Evolutionary conservation across 2,888 invertebrate species (phyloP).

Genomic region (Cinara cedri): DNA sequence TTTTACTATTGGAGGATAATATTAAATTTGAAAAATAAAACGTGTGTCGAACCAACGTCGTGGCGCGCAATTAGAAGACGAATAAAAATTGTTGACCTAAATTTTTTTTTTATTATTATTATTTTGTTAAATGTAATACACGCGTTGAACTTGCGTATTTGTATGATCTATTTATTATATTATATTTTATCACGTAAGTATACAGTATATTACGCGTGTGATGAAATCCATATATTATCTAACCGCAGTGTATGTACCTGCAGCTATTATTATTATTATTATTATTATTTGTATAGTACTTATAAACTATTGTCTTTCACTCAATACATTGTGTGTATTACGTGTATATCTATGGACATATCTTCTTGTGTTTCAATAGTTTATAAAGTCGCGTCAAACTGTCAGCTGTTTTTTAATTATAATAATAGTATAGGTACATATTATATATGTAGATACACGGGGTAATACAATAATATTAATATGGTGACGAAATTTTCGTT

Average conservation of each 20-base stretch:
- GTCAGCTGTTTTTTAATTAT: conserved; percentile 15
- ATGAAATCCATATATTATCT: conserved; percentile 36
- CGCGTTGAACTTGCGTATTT: conserved; percentile 5
- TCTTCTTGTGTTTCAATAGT: background rate
- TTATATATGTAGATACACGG: too few relatives aligned
- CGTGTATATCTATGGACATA: background rate
- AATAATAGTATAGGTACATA: too few relatives aligned
- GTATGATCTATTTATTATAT: background rate
- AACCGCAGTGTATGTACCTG: background rate
- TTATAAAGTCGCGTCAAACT: conserved; percentile 3
- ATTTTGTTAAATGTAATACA: background rate
- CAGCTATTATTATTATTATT: too few relatives aligned
- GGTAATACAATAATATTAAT: too few relatives aligned
- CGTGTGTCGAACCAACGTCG: background rate
- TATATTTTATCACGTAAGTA: too few relatives aligned
- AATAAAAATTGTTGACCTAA: background rate
- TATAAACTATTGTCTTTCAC: conserved; percentile 5
- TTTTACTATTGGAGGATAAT: background rate
- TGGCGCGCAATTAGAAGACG: too few relatives aligned
- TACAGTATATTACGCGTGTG: background rate
- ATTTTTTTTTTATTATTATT: background rate
- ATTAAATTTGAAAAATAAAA: background rate
- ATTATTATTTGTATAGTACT: conserved; percentile 19
- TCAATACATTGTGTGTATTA: background rate
- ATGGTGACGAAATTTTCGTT: conserved; percentile 8